These are phyloP conservation scores for Euborellia annulipes DNA, from an alignment of 1,140 invertebrate genomes.

Conservation along the genomic window DNA sequence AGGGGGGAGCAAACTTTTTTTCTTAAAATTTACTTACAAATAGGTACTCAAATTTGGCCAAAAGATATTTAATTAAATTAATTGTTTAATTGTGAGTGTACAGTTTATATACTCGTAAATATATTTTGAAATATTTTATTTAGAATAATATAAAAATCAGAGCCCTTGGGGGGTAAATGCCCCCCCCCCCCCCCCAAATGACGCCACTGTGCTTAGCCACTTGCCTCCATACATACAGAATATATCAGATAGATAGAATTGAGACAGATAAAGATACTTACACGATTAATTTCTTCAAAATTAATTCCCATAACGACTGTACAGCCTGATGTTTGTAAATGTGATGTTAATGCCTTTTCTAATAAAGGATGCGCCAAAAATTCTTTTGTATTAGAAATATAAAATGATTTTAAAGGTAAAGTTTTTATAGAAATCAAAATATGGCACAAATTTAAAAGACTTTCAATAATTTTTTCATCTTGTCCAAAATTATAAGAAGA, in stretches of 20 bases:
- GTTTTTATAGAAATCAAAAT: conserved; percentile 5
- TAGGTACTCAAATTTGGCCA: no score
- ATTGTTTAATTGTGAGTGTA: no score
- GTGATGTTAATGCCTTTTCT: conserved; percentile 10
- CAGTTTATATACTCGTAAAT: background rate
- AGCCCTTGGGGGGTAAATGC: background rate
- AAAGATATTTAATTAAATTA: no score
- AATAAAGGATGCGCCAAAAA: conserved; percentile 4
- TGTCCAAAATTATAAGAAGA: conserved; percentile 3
- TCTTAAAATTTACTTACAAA: no score
- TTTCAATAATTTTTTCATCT: conserved; percentile 7
- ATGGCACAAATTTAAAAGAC: conserved; percentile 9
- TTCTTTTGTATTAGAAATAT: background rate
- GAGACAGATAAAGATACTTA: conserved; percentile 5
- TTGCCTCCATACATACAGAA: background rate
- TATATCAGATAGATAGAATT: background rate
- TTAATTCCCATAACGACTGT: conserved; percentile 10
- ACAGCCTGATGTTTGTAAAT: conserved; percentile 13
- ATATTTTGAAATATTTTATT: background rate
- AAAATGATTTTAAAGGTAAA: background rate
- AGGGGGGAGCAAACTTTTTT: no score
- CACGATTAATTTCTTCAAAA: conserved; percentile 7
- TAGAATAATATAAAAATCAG: background rate
- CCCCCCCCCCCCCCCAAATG: no score
- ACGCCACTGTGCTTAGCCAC: background rate